phyloP scores from a whole-genome alignment of 2,797 vertebrate genomes.

The Margarornis squamiger region DNA sequence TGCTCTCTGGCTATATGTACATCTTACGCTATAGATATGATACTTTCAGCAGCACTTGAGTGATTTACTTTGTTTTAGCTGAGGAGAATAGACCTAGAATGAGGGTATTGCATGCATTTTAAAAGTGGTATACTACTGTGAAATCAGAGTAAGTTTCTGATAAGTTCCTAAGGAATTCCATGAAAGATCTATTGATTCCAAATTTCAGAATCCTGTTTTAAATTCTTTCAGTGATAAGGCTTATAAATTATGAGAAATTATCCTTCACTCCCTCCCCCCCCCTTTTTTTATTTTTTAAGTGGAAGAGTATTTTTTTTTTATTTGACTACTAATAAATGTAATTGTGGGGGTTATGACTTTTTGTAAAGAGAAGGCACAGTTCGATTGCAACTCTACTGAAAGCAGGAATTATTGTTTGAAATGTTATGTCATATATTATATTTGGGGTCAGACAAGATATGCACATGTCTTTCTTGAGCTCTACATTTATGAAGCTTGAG shows the following conservation, averaged over 20 bases:
- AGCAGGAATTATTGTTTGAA: background rate
- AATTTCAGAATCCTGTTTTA: background rate
- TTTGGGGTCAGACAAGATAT: background rate
- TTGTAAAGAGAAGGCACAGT: background rate
- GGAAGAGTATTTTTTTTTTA: background rate
- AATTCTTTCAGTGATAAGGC: background rate
- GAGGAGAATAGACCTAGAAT: background rate
- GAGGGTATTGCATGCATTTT: background rate
- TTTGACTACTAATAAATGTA: background rate
- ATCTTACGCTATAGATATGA: background rate
- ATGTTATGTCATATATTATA: background rate
- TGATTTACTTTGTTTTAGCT: background rate
- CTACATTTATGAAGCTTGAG: background rate
- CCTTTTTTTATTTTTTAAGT: background rate
- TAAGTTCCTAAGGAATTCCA: background rate
- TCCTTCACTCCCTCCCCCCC: accelerated
- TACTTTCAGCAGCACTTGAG: background rate
- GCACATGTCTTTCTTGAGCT: background rate
- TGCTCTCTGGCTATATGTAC: background rate
- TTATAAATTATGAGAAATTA: background rate
- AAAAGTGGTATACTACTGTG: background rate
- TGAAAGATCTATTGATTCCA: background rate
- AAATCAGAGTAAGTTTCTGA: background rate
- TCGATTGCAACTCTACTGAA: background rate
- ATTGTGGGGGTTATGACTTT: background rate